Percentiles rank a stretch among this genome's conserved stretches.
These are phyloP conservation scores for Poeciliopsis prolifica DNA, from an alignment of 2,113 vertebrate species.

Conservation along the genomic window DNA sequence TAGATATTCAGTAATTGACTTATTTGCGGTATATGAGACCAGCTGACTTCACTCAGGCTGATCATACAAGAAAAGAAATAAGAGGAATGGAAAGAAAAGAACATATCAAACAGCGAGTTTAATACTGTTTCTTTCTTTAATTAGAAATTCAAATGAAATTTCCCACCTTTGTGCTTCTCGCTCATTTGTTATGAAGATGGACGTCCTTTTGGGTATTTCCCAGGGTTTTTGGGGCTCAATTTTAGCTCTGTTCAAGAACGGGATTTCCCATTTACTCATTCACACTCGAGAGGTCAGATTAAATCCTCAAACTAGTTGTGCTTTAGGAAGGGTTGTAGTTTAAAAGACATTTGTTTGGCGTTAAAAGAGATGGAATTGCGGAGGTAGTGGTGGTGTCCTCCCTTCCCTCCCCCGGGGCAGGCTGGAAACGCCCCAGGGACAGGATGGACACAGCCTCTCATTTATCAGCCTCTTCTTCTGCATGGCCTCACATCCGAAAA, in stretches of 20 bases:
- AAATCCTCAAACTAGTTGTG: not conserved
- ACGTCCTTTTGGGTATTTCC: not conserved
- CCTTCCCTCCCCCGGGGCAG: slow-evolving; percentile 92
- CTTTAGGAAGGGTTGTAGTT: slow-evolving; percentile 14
- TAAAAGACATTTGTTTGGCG: slow-evolving; percentile 53
- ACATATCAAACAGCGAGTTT: too few relatives aligned
- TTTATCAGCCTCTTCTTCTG: slow-evolving; percentile 52
- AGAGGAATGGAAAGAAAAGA: not conserved
- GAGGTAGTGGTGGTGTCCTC: slow-evolving; percentile 76
- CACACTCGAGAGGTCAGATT: not conserved
- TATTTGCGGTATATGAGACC: slow-evolving; percentile 74
- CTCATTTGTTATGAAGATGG: not conserved
- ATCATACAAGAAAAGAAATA: slow-evolving; percentile 75
- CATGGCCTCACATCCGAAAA: slow-evolving; percentile 17
- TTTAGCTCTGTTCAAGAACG: not conserved
- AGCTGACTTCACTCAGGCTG: slow-evolving; percentile 90
- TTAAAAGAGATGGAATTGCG: slow-evolving; percentile 69
- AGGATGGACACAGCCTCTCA: slow-evolving; percentile 80
- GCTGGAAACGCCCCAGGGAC: slow-evolving; percentile 92
- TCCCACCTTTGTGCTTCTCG: not conserved
- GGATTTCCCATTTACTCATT: not conserved
- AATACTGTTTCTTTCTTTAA: too few relatives aligned
- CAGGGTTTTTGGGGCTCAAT: not conserved
- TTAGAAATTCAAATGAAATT: too few relatives aligned
- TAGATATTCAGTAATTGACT: slow-evolving; percentile 80